Evolutionary conservation across 2,888 invertebrate species (phyloP), one percentile per base, ranked within the genome.

Genomic region (Scelioninae gen. 2): DNA sequence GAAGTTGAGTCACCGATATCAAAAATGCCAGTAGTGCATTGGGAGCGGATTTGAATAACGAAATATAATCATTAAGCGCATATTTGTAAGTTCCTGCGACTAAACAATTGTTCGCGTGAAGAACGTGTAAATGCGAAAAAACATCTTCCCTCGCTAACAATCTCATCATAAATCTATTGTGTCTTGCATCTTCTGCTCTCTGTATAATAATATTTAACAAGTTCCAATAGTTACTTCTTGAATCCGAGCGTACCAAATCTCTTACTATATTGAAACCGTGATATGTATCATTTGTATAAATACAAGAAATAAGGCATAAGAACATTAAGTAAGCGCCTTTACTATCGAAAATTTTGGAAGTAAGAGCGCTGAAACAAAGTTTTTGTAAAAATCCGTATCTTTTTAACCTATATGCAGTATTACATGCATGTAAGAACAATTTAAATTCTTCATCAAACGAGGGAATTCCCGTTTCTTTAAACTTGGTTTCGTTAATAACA

Each of bases 1-100:
- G 94, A 75, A 94, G 88, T 79, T 94, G 91, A 28, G 93, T 92
- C 3, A 95, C 89, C 0, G 92, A 92, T 73, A 95, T 90, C 78
- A 94, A 89, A 61, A 96, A 88, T 11, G 93, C 92, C 16, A 93
- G 86, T 73, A 96, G 85, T 0, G 96, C 90, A 79, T 92, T 90
- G 0, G 92, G 90, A 22, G 88, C 87, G 53, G 90, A 89, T 77
- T 92, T 90, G 80, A 92, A 91, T 37, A 92, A 89, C 46, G 92
- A 90, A 77, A 93, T 89, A 84, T 94, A 96, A 82, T 96, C 93
- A 79, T 93, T 94, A 5, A 94, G 84, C 0, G 94, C 93, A 75
- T 93, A 93, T 79, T 95, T 93, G 84, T 95, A 96, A 16, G 94
- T 93, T 4, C 96, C 95, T 35, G 94, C 92, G 43, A 92, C 90